Percentiles rank a stretch among this genome's conserved stretches.
These are phyloP conservation scores for Adoxophyes honmai DNA, from an alignment of 1,140 invertebrate genomes.

Conservation along the genomic window DNA sequence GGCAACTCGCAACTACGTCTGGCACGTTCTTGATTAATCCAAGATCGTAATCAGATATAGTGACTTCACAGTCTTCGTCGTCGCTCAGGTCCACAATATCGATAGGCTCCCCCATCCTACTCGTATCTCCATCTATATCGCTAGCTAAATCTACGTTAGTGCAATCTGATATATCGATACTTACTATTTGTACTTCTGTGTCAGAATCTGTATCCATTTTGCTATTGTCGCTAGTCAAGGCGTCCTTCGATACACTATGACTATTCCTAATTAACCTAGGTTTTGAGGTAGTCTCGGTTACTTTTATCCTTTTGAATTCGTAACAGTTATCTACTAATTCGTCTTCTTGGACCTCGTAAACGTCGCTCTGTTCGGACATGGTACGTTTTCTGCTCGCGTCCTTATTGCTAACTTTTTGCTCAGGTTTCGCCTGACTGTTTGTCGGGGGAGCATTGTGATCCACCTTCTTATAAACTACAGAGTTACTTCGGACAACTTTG, in stretches of 20 bases:
- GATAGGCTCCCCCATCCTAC: slow-evolving; percentile 41
- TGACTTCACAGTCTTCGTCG: slow-evolving; percentile 46
- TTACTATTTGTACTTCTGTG: slow-evolving; percentile 59
- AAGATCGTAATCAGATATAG: slow-evolving; percentile 40
- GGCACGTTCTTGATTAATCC: slow-evolving; percentile 59
- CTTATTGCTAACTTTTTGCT: slow-evolving; percentile 33
- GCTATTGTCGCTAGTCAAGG: slow-evolving; percentile 22
- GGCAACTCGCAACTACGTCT: slow-evolving; percentile 64
- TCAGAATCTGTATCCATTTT: slow-evolving; percentile 52
- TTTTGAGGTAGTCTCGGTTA: slow-evolving; percentile 47
- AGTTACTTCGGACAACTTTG: slow-evolving; percentile 66
- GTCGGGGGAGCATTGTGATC: slow-evolving; percentile 40
- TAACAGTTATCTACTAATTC: slow-evolving; percentile 62
- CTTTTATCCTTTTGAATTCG: slow-evolving; percentile 66
- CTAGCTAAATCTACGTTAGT: slow-evolving; percentile 35
- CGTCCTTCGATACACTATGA: slow-evolving; percentile 23
- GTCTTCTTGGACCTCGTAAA: slow-evolving; percentile 55
- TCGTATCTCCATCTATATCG: slow-evolving; percentile 52
- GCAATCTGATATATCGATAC: slow-evolving; percentile 38
- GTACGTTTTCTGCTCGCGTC: slow-evolving; percentile 51
- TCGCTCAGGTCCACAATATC: slow-evolving; percentile 63
- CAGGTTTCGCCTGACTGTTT: slow-evolving; percentile 31
- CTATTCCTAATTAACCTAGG: slow-evolving; percentile 59
- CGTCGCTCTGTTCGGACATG: slow-evolving; percentile 55
- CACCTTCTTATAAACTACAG: slow-evolving; percentile 65